phyloP scores from a whole-genome alignment of 2,797 vertebrate species.

The Sorex maritimensis region DNA sequence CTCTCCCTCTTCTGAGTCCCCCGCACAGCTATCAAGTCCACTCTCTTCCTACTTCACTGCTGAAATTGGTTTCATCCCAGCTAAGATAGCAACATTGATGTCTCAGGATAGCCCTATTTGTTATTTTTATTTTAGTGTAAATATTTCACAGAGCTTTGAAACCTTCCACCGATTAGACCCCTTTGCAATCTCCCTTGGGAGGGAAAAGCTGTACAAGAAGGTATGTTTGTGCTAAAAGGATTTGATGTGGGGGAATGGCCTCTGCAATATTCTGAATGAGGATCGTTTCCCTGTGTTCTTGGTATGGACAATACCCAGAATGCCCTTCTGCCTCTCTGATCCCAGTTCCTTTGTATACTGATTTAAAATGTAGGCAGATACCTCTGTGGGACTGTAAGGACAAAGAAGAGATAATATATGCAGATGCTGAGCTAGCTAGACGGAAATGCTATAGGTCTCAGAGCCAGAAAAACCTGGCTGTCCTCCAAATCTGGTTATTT shows the following conservation, averaged over 20 bases:
- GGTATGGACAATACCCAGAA: background rate
- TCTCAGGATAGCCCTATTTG: background rate
- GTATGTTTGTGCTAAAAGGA: background rate
- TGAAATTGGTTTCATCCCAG: background rate
- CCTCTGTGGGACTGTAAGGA: accelerated
- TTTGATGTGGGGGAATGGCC: background rate
- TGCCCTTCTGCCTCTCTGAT: background rate
- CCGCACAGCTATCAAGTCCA: background rate
- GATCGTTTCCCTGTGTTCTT: accelerated
- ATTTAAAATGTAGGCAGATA: background rate
- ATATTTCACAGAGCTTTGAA: background rate
- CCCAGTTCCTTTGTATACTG: background rate
- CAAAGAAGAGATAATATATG: background rate
- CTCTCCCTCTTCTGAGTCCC: background rate
- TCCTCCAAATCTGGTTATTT: background rate
- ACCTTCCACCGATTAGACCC: background rate
- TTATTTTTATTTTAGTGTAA: background rate
- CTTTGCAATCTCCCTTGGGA: background rate
- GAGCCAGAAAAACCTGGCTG: no score
- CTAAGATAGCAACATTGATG: background rate
- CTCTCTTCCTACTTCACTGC: background rate
- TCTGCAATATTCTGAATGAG: background rate
- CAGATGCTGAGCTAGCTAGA: no score
- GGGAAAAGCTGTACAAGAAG: background rate
- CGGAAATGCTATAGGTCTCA: background rate